phyloP scores from a whole-genome alignment of 2,797 vertebrate genomes.

The Diplodus sargus region DNA sequence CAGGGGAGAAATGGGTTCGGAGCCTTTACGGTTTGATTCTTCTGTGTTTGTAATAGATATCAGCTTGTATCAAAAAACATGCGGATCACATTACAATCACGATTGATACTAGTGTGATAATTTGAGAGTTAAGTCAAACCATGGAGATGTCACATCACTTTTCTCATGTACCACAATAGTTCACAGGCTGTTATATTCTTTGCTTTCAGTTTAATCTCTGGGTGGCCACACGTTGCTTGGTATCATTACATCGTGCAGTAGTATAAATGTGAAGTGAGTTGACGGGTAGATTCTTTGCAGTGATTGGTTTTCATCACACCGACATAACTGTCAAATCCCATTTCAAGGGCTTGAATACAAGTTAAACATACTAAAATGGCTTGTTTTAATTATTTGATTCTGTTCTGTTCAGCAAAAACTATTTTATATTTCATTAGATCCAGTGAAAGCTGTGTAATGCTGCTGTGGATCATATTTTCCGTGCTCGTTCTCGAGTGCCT shows the following conservation, averaged over 20 bases:
- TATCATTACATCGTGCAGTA: neutral
- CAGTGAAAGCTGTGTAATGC: too few species aligned
- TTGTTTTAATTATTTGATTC: neutral
- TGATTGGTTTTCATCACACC: neutral
- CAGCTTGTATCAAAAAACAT: conserved; percentile 1
- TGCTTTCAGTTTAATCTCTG: neutral
- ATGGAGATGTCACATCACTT: conserved; percentile 19
- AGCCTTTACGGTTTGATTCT: neutral
- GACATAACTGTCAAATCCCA: neutral
- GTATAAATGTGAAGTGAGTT: neutral
- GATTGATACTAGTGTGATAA: neutral
- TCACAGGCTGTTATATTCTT: neutral
- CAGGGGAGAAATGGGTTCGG: neutral
- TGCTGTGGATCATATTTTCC: too few species aligned
- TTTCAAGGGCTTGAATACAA: neutral
- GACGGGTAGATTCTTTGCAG: neutral
- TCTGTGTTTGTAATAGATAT: conserved; percentile 5
- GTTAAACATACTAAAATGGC: neutral
- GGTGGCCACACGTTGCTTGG: neutral
- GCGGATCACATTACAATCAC: conserved; percentile 4
- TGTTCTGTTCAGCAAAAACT: neutral
- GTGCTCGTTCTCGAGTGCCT: too few species aligned
- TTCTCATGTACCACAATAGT: conserved; percentile 5
- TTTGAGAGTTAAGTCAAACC: neutral
- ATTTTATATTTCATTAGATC: neutral